These are phyloP conservation scores for Sylvilagus bachmani DNA, from an alignment of 2,113 vertebrate species.

Conservation along the genomic window DNA sequence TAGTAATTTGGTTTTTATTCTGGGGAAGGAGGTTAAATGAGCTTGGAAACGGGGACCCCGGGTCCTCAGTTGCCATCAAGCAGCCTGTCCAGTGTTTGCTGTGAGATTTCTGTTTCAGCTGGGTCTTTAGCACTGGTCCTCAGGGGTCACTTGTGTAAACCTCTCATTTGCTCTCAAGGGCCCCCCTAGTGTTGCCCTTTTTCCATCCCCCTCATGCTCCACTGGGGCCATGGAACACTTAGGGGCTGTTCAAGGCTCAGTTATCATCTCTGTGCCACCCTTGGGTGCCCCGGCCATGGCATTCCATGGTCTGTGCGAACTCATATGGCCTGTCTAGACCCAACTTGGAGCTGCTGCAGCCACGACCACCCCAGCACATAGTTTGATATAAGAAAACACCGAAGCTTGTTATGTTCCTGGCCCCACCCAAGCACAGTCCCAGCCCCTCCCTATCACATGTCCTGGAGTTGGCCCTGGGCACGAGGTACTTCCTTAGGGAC, in stretches of 20 bases:
- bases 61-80: not conserved
- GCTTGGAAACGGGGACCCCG: not conserved
- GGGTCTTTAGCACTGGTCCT: not conserved
- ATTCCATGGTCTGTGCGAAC: not conserved
- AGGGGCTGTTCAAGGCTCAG: not conserved
- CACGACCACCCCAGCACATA: too few species aligned
- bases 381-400: not conserved
- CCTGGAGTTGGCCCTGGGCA: not conserved
- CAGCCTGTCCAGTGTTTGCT: too few species aligned
- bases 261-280: accelerated
- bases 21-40: not conserved
- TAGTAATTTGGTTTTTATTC: not conserved
- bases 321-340: not conserved
- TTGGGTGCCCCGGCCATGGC: not conserved
- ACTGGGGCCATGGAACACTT: not conserved
- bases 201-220: not conserved
- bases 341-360: not conserved
- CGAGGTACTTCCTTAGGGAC: not conserved
- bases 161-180: not conserved
- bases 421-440: not conserved
- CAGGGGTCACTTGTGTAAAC: not conserved
- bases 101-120: not conserved
- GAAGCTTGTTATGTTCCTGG: not conserved
- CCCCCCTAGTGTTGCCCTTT: not conserved
- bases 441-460: too few species aligned